Base-by-base conservation (phyloP, 2,888 invertebrate species). In the Chrysolina oricalcia region DNA sequence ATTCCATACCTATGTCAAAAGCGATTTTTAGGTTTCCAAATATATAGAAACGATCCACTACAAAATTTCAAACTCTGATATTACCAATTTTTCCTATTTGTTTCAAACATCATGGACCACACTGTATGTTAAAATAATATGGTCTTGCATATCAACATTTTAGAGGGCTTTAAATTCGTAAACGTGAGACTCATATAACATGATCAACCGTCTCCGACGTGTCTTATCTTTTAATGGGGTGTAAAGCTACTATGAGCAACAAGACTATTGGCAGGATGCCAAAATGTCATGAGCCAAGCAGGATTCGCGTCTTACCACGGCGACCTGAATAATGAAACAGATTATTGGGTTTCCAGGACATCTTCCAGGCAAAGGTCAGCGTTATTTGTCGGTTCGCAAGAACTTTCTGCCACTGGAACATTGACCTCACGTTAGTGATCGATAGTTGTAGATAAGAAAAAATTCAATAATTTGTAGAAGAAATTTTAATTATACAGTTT, bases 191-290 rank as follows among this genome's bases (percentile, higher is more conserved):
- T 59, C 59, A 3, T 27, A 27, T 10, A 27, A 27, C 59, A 59
- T 59, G 59, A 27, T 27, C 35, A n/a, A 27, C 59, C 11, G 13
- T n/a, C 59, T 27, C 15, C 35, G 59, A 35, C 17, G 59, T n/a
- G 59, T n/a, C 27, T 35, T 59, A 59, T 59, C 27, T 59, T 59
- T 59, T n/a, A 59, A 59, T 59, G 35, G 59, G 59, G 59, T 59
- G 59, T 59, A n/a, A 56, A 59, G 35, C 15, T 59, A 59, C 15
- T 1, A 23, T 3, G 59, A 59, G n/a, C 35, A 27, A n/a, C n/a
- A 27, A 59, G 17, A 35, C n/a, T 59, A n/a, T 59, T 59, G 59
- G 59, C 59, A 35, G 27, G 13, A n/a, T n/a, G 59, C 27, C 59
- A 27, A 59, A 35, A n/a, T n/a, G 35, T 59, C 59, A 35, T 35